Evolutionary conservation across 2,797 vertebrate species (phyloP).

Genomic region (Cephalopachus bancanus): DNA sequence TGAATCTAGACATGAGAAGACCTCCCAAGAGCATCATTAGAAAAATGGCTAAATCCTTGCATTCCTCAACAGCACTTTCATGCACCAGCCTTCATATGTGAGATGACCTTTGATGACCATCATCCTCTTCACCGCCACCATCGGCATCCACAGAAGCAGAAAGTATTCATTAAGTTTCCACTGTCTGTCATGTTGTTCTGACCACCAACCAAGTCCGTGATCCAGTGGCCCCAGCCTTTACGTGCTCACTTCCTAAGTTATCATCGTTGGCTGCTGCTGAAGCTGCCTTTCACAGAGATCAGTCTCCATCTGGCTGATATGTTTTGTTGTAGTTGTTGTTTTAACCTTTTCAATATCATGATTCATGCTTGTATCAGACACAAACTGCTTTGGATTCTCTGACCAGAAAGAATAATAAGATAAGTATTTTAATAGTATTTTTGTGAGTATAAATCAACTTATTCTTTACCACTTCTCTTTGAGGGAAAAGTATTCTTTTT

Average conservation of each 20-base stretch:
- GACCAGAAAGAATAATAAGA: neutral
- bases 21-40: constrained; percentile 20
- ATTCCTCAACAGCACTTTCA: neutral
- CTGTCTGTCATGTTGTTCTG: neutral
- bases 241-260: neutral
- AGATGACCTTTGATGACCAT: neutral
- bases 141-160: neutral
- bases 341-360: neutral
- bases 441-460: neutral
- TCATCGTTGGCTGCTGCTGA: neutral
- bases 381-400: neutral
- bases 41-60: neutral
- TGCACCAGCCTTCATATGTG: neutral
- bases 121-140: neutral
- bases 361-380: neutral
- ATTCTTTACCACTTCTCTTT: neutral
- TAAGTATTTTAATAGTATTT: neutral
- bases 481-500: neutral
- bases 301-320: neutral
- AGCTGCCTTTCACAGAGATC: neutral
- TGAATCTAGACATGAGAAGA: constrained; percentile 12
- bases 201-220: neutral
- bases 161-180: neutral
- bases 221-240: neutral
- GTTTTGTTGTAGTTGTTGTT: neutral